A percentile compares a stretch with the other conserved stretches of the same genome.
These are phyloP conservation scores for Ancistrus triradiatus DNA, from an alignment of 2,113 vertebrate genomes.

Conservation along the genomic window DNA sequence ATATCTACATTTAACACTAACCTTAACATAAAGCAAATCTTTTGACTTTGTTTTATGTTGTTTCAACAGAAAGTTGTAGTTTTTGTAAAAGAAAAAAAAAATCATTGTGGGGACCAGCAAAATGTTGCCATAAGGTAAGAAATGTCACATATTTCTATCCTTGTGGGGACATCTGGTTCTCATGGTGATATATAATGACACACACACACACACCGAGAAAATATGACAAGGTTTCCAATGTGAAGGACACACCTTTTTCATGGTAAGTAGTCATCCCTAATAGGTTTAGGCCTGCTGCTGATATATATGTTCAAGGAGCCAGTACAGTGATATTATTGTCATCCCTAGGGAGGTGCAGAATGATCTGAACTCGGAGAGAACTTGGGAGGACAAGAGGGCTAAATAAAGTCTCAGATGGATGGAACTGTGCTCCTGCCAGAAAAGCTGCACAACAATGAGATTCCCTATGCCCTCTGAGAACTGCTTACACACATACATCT, in stretches of 20 bases:
- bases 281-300: slow-evolving; percentile 88
- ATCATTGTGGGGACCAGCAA: too few species aligned
- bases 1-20: too few species aligned
- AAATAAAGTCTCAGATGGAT: slow-evolving; percentile 75
- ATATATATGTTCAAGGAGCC: slow-evolving; percentile 87
- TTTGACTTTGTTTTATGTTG: too few species aligned
- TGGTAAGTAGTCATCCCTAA: slow-evolving; percentile 93
- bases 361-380: slow-evolving; percentile 74
- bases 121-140: too few species aligned
- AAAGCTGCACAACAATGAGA: slow-evolving; percentile 57
- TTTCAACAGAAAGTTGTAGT: too few species aligned
- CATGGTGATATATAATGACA: background rate
- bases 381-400: slow-evolving; percentile 63
- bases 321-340: slow-evolving; percentile 89
- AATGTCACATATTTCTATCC: too few species aligned
- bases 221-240: slow-evolving; percentile 81
- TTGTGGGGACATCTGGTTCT: too few species aligned
- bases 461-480: slow-evolving; percentile 46
- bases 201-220: slow-evolving; percentile 40
- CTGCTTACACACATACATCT: slow-evolving; percentile 39
- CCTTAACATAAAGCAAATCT: too few species aligned
- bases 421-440: slow-evolving; percentile 58
- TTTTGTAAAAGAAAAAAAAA: too few species aligned
- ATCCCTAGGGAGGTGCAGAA: slow-evolving; percentile 83
- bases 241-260: slow-evolving; percentile 92